phyloP scores from a whole-genome alignment of 1,140 invertebrate species.

The Campoletis sonorensis region DNA sequence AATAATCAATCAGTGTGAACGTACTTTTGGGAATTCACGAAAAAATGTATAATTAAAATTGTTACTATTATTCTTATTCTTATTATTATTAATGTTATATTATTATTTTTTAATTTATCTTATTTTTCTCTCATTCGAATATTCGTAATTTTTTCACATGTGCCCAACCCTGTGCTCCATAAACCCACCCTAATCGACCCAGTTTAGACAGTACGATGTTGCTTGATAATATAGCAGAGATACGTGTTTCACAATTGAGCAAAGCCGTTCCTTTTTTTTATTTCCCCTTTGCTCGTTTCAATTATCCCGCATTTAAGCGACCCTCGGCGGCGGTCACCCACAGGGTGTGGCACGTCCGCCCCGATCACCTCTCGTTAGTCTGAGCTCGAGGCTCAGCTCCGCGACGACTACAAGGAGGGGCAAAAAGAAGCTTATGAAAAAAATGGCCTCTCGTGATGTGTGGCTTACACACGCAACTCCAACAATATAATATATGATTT shows the following conservation, averaged over 20 bases:
- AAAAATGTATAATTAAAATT: neutral
- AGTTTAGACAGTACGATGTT: neutral
- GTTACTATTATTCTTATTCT: neutral
- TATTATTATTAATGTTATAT: too few species aligned
- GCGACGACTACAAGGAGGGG: constrained; percentile 52
- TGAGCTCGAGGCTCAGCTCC: constrained; percentile 64
- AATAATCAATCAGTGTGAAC: too few species aligned
- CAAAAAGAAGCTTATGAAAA: constrained; percentile 37
- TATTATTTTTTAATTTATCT: too few species aligned
- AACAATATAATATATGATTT: neutral
- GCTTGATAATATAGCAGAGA: neutral
- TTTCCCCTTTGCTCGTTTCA: constrained; percentile 47
- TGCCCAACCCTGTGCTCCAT: constrained; percentile 1
- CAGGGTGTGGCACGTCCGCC: constrained; percentile 49
- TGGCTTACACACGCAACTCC: neutral
- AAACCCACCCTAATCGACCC: neutral
- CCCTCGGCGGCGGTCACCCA: constrained; percentile 24
- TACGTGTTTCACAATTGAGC: neutral
- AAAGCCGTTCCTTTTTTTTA: constrained; percentile 37
- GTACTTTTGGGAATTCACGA: too few species aligned
- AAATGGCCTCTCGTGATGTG: neutral
- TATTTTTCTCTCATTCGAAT: neutral
- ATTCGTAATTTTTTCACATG: neutral
- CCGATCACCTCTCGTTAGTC: constrained; percentile 39
- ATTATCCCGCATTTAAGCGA: constrained; percentile 52